Conservation (phyloP, 1,140 invertebrate genomes). For the Lutraria rhynchaena region DNA sequence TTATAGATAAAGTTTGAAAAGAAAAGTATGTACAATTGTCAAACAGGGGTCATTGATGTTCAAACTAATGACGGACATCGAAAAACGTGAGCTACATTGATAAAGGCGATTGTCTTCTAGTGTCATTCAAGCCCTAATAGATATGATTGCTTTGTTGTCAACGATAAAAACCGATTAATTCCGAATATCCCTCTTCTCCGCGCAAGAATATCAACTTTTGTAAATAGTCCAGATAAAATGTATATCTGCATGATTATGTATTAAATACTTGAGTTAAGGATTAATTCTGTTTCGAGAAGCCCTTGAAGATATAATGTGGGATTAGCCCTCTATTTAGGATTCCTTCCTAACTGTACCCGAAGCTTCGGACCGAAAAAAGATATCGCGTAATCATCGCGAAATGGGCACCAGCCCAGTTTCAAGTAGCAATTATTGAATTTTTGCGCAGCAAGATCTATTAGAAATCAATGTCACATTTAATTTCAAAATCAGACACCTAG, state of each 20-base stretch:
- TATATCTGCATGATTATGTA: slow-evolving; percentile 35
- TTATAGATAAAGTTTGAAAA: no score
- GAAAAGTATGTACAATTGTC: slow-evolving; percentile 29
- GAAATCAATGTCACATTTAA: background rate
- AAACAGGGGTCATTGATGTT: slow-evolving; percentile 23
- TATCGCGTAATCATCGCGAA: no score
- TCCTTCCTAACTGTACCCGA: no score
- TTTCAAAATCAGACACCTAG: no score
- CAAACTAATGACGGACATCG: background rate
- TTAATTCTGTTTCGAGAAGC: background rate
- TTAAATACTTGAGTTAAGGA: background rate
- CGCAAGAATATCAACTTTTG: slow-evolving; percentile 22
- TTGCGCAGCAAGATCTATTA: background rate
- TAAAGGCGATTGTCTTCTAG: slow-evolving; percentile 26
- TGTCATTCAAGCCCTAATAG: slow-evolving; percentile 5
- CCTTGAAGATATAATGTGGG: slow-evolving; percentile 18
- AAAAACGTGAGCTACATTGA: slow-evolving; percentile 35
- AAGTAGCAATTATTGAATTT: slow-evolving; percentile 29
- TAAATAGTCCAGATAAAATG: slow-evolving; percentile 29
- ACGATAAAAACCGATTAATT: slow-evolving; percentile 33
- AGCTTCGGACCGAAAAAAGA: no score
- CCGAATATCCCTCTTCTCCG: slow-evolving; percentile 33
- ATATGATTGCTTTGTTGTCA: slow-evolving; percentile 22
- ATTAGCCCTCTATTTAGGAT: background rate
- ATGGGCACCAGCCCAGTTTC: background rate